Percentiles rank a stretch among this genome's conserved stretches.
These are phyloP conservation scores for Epinephelus coioides DNA, from an alignment of 2,797 vertebrate species.

Conservation along the genomic window DNA sequence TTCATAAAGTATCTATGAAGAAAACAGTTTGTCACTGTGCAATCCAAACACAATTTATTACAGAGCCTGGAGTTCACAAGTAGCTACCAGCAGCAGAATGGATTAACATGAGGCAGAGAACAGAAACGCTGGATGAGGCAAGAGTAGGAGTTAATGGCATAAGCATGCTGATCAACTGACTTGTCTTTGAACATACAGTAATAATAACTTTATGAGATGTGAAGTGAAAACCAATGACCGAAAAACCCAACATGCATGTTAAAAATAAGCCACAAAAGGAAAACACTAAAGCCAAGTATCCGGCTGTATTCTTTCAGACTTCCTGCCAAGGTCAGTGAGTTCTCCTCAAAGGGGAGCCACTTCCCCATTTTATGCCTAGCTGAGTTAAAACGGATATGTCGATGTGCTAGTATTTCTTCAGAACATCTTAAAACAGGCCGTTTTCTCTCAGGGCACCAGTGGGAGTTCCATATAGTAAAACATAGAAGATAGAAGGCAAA, in stretches of 20 bases:
- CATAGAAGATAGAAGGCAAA: slow-evolving; percentile 69
- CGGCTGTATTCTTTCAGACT: slow-evolving; percentile 65
- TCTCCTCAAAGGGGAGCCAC: slow-evolving; percentile 77
- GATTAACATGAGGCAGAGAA: slow-evolving; percentile 27
- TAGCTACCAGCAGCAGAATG: background rate
- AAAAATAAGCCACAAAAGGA: slow-evolving; percentile 69
- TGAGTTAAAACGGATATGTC: slow-evolving; percentile 79
- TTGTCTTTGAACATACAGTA: slow-evolving; percentile 22
- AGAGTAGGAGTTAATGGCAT: slow-evolving; percentile 1
- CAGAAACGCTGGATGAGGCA: background rate
- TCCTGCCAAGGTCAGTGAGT: slow-evolving; percentile 80
- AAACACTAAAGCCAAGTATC: slow-evolving; percentile 58
- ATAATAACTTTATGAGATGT: slow-evolving; percentile 44
- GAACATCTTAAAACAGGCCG: slow-evolving; percentile 79
- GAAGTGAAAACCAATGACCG: slow-evolving; percentile 46
- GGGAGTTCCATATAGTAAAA: slow-evolving; percentile 78
- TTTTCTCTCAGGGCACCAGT: slow-evolving; percentile 79
- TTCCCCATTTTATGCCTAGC: slow-evolving; percentile 76
- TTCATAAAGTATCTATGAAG: slow-evolving; percentile 59
- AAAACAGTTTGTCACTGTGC: slow-evolving; percentile 53
- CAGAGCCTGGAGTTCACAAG: slow-evolving; percentile 16
- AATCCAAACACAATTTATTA: slow-evolving; percentile 32
- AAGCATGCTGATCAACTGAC: slow-evolving; percentile 19
- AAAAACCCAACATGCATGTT: slow-evolving; percentile 43
- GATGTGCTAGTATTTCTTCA: slow-evolving; percentile 74